A percentile compares a stretch with the other conserved stretches of the same genome.
phyloP scores from a whole-genome alignment of 2,888 invertebrate species.

The Habroteleia sp. region DNA sequence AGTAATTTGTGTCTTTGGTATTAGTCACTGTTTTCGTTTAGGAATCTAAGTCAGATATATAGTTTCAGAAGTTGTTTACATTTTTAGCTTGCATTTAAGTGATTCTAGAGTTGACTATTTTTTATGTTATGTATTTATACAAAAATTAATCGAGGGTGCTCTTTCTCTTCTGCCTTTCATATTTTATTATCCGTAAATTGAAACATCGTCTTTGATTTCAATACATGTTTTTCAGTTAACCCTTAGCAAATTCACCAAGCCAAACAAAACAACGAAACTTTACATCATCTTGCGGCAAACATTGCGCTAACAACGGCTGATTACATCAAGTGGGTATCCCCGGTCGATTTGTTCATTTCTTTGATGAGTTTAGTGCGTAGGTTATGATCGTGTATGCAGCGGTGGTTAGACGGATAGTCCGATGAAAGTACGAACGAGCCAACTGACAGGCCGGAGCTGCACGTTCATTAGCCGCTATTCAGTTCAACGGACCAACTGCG shows the following conservation, averaged over 20 bases:
- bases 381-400: slow-evolving; percentile 69
- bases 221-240: background rate
- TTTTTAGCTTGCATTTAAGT: too few relatives aligned
- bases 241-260: background rate
- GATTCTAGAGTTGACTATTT: too few relatives aligned
- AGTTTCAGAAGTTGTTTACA: too few relatives aligned
- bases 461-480: slow-evolving; percentile 80
- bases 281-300: slow-evolving; percentile 11
- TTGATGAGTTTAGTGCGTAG: slow-evolving; percentile 43
- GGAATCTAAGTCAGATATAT: too few relatives aligned
- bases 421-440: slow-evolving; percentile 65
- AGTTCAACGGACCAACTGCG: slow-evolving; percentile 78
- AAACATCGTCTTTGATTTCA: background rate
- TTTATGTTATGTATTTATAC: too few relatives aligned
- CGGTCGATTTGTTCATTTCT: slow-evolving; percentile 54
- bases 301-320: slow-evolving; percentile 25
- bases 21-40: too few relatives aligned
- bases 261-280: slow-evolving; percentile 1
- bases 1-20: too few relatives aligned
- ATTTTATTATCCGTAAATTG: too few relatives aligned
- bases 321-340: slow-evolving; percentile 41
- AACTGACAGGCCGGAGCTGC: slow-evolving; percentile 76
- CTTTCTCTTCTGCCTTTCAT: too few relatives aligned
- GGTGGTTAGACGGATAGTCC: slow-evolving; percentile 69
- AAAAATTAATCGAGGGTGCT: too few relatives aligned